Percentiles rank a stretch among this genome's conserved stretches.
phyloP scores from a whole-genome alignment of 2,888 invertebrate genomes.

The Drosophila multiciliata region DNA sequence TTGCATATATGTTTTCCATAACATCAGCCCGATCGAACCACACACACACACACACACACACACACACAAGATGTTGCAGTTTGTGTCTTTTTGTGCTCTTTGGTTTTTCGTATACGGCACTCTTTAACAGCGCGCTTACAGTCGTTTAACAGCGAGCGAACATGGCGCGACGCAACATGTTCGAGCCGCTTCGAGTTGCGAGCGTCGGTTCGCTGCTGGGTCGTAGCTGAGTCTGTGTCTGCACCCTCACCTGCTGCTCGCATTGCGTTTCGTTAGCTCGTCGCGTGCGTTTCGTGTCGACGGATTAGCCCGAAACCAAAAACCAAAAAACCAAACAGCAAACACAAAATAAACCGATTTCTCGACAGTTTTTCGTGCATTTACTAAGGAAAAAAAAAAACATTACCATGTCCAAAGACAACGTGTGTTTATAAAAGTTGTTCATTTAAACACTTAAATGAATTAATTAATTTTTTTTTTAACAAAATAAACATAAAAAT shows the following conservation, averaged over 20 bases:
- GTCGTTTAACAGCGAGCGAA: conserved; percentile 21
- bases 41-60: neutral
- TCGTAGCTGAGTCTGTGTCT: conserved; percentile 40
- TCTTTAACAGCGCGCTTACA: conserved; percentile 31
- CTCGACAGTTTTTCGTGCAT: conserved; percentile 26
- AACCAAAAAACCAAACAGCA: conserved; percentile 9
- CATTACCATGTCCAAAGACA: conserved; percentile 25
- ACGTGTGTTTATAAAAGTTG: conserved; percentile 36
- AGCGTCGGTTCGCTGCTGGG: conserved; percentile 18
- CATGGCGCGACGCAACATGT: conserved; percentile 38
- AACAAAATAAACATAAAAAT: conserved; percentile 6
- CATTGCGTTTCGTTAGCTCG: conserved; percentile 77
- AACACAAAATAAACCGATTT: conserved; percentile 8
- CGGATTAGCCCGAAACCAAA: conserved; percentile 50
- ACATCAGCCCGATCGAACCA: too few species aligned
- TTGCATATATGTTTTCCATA: neutral
- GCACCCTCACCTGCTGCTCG: conserved; percentile 65
- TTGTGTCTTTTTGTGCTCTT: conserved; percentile 2
- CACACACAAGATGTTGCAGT: neutral
- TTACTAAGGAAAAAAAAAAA: conserved; percentile 1
- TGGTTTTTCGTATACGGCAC: neutral
- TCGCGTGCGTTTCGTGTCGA: conserved; percentile 77
- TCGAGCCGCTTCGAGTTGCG: conserved; percentile 53
- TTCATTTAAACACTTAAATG: neutral
- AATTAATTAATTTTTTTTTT: conserved; percentile 10